Percentiles rank a stretch among this genome's conserved stretches.
phyloP scores from a whole-genome alignment of 2,113 vertebrate genomes.

The Ascaphus truei region DNA sequence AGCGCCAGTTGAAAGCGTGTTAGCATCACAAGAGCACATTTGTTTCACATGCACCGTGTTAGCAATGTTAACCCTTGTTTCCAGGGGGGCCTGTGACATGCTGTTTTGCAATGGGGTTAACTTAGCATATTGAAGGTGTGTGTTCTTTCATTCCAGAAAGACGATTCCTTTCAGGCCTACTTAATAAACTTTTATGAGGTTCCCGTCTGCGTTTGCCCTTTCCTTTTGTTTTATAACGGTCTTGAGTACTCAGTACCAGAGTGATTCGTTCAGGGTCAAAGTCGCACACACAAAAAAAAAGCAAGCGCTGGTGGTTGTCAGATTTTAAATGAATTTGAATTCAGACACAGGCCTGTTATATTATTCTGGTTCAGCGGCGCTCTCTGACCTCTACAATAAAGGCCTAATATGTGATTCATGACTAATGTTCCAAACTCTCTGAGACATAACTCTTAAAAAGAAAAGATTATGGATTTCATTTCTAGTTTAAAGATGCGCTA shows the following conservation, averaged over 20 bases:
- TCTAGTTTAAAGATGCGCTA: slow-evolving; percentile 23
- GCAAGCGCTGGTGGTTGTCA: slow-evolving; percentile 19
- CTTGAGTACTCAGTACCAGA: background rate
- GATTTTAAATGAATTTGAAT: slow-evolving; percentile 33
- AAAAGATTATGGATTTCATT: slow-evolving; percentile 28
- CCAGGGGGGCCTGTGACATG: no score
- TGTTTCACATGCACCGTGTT: no score
- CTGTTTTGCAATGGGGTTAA: no score
- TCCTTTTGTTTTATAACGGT: slow-evolving; percentile 15
- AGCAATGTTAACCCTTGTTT: no score
- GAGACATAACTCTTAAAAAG: slow-evolving; percentile 19
- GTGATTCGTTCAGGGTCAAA: slow-evolving; percentile 24
- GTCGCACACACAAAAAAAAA: background rate
- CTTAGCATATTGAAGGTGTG: background rate
- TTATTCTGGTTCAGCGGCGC: slow-evolving; percentile 26
- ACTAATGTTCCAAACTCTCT: slow-evolving; percentile 1
- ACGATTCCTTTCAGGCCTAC: background rate
- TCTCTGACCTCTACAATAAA: slow-evolving; percentile 30
- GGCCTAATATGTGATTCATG: slow-evolving; percentile 31
- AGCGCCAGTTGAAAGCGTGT: no score
- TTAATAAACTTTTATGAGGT: slow-evolving; percentile 19
- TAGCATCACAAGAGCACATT: no score
- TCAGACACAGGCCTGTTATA: slow-evolving; percentile 5
- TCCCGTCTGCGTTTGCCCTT: background rate
- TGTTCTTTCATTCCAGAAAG: background rate